Evolutionary conservation across 2,797 vertebrate genomes (phyloP), one percentile per base, ranked within the genome.

Genomic region (Anguilla anguilla): DNA sequence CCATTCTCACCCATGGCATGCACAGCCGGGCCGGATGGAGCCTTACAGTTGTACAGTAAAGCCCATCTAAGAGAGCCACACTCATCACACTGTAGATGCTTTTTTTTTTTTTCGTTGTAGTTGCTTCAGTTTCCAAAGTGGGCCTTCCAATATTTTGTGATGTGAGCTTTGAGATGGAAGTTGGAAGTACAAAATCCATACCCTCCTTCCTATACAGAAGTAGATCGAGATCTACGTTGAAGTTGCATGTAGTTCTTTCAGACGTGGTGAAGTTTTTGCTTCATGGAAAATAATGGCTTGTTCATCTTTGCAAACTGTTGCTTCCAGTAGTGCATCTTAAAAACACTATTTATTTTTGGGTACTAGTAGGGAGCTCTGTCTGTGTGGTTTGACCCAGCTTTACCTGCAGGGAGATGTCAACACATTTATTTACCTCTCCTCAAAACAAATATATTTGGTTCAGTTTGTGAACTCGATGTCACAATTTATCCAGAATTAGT

Each of bases 1-100:
- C 19, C 85, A 67, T 81, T 61, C 86, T 87, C 46, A 43, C 22
- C 25, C 43, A 82, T 82, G 49, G 86, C 82, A 89, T 87, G 28
- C 19, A 25, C 35, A 2, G 4, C 17, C 22, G 17, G 28, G 25
- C 86, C 28, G 19, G 59, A 81, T 69, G 17, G 35, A 28, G 39
- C 39, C n/a, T 77, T 77, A 74, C 31, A 43, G 43, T 35, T 35
- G 6, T 7, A n/a, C 43, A 43, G 86, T 25, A 49, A 57, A 7
- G 39, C 57, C 25, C 67, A 74, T 86, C 17, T 15, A 11, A 81
- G 51, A 59, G n/a, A 43, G 35, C n/a, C 35, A 19, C 46, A 6
- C 46, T 15, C 19, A 25, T 81, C 49, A 43, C 39, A 51, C 51
- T 10, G 51, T 84, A 6, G 49, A 3, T 39, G 43, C 83, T 77